Conservation (phyloP, 1,140 invertebrate genomes). For the Drosophila pruinosa region DNA sequence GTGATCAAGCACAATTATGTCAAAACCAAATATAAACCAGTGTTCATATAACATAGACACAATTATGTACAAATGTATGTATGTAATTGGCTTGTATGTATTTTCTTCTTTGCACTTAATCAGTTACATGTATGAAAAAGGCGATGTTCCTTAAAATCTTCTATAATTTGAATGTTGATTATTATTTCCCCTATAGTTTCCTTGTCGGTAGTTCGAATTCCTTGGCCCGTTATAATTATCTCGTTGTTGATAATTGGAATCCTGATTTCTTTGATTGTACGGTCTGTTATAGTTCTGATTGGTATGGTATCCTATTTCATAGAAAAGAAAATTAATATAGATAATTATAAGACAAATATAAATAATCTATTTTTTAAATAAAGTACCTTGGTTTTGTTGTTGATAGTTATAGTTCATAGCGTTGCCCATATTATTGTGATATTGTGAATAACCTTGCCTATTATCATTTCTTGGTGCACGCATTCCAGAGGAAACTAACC, state of each 20-base stretch:
- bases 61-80: neutral
- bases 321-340: neutral
- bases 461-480: slow-evolving; percentile 19
- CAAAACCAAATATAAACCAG: neutral
- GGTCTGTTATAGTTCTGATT: slow-evolving; percentile 32
- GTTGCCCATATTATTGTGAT: slow-evolving; percentile 29
- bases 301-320: slow-evolving; percentile 13
- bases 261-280: slow-evolving; percentile 36
- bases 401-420: slow-evolving; percentile 25
- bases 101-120: neutral
- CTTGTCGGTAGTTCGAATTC: slow-evolving; percentile 37
- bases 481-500: slow-evolving; percentile 14
- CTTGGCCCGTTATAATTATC: slow-evolving; percentile 50
- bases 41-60: neutral
- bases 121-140: neutral
- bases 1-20: neutral
- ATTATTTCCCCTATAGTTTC: slow-evolving; percentile 13
- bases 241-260: slow-evolving; percentile 34
- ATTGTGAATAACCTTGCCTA: slow-evolving; percentile 12
- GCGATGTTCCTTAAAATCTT: slow-evolving; percentile 37
- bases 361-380: neutral
- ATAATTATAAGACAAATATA: neutral
- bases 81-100: neutral
- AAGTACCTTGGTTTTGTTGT: slow-evolving; percentile 9
- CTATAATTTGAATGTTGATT: slow-evolving; percentile 49